Evolutionary conservation across 2,888 invertebrate species (phyloP), one percentile per base, ranked within the genome.

Genomic region (Tachystola acroxantha): DNA sequence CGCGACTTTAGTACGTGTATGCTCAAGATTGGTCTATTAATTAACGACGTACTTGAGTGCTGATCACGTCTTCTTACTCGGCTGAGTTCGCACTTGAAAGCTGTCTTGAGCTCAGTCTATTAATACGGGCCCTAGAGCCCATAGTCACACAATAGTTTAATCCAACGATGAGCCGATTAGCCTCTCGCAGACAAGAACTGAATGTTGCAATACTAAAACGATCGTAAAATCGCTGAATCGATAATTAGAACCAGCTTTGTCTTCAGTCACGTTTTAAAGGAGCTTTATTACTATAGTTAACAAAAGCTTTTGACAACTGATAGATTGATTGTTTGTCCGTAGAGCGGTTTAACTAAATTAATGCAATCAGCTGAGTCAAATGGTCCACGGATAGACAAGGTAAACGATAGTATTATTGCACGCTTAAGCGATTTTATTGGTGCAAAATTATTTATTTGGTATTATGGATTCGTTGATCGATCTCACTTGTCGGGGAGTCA

Each of bases 171-270:
- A 43, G 34, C 39, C 32, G 40, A 44, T 45, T 40, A 42, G 34
- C 40, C 41, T 42, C 48, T 48, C 45, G 42, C 42, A 39, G 55
- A 53, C 38, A 43, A 57, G 43, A 58, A 55, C 48, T 39, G 44
- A 48, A 61, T 73, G 64, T 67, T 58, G 69, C 60, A 76, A 69
- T 50, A 50, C 44, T 45, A 32, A 50, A 60, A 60, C 50, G 42
- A 50, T 63, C 48, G 51, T 53, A 60, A 56, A 66, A 59, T 51
- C 52, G 46, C 47, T 53, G 63, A 65, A 70, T 72, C 53, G 59
- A 63, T 74, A 75, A 75, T 74, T 72, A 69, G 57, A 40, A 48
- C 42, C 42, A 41, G 50, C 62, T 64, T 67, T 69, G 69, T 64
- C 46, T 53, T 22, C 14, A 70, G 74, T 77, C 78, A 79, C 77